phyloP scores from a whole-genome alignment of 2,797 vertebrate genomes.

The Hylomyscus alleni region DNA sequence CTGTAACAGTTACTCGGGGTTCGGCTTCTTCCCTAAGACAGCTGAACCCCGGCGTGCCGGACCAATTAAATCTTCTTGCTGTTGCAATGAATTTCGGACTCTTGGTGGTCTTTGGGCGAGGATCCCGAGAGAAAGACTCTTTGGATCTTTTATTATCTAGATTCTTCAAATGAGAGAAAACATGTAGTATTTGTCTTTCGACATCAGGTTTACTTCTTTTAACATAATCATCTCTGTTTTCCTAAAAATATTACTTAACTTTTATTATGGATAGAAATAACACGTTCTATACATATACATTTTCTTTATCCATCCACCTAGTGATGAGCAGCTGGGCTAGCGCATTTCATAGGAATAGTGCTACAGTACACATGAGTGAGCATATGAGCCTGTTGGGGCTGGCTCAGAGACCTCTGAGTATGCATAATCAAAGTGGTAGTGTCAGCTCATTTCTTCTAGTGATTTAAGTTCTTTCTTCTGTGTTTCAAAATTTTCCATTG shows the following conservation, averaged over 20 bases:
- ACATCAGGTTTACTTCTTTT: neutral
- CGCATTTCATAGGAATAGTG: neutral
- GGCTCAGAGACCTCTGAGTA: neutral
- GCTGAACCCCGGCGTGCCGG: too few species aligned
- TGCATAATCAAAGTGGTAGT: too few species aligned
- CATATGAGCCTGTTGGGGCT: neutral
- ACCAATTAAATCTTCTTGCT: too few species aligned
- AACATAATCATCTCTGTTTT: neutral
- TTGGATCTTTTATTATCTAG: neutral
- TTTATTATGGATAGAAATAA: neutral
- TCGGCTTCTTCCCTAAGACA: too few species aligned
- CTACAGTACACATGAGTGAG: neutral
- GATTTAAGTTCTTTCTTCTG: neutral
- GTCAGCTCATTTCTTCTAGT: neutral
- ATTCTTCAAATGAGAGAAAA: neutral
- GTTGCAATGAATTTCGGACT: too few species aligned
- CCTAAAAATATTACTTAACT: neutral
- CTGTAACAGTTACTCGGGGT: too few species aligned
- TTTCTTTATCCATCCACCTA: neutral
- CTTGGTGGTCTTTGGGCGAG: too few species aligned
- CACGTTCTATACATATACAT: neutral
- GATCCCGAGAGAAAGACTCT: too few species aligned
- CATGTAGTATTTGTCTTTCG: neutral
- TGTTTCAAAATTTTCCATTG: neutral
- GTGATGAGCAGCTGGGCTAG: neutral